Base-by-base conservation (phyloP, 2,113 vertebrate genomes). In the Corvus cornix region DNA sequence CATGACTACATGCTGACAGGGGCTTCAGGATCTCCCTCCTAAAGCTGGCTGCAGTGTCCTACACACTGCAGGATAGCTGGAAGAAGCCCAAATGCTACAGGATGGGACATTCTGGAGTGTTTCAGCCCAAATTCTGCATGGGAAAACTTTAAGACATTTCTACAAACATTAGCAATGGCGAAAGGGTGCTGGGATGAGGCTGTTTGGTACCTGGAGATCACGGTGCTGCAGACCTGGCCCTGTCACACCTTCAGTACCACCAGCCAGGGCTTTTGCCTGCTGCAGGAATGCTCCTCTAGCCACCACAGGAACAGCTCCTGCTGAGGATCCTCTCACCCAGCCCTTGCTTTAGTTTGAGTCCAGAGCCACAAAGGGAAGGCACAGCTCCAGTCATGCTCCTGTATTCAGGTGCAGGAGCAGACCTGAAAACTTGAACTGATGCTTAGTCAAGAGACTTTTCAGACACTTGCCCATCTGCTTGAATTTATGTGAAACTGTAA, bases 1-100 rank as follows among this genome's bases (percentile, higher is more conserved):
- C 8, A 2, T 0, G 1, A 2, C 49, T 64, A 5, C 7, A 1
- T 0, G 6, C 33, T 13, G 73, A 53, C 16, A 44, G 43, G 33
- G 30, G n/a, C 48, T 35, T 13, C 48, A 78, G 39, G 41, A 55
- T 11, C 59, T 5, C 49, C 49, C 28, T 56, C 48, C 74, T 49
- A n/a, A 69, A 76, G 53, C 53, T 68, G 35, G 13, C 70, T 66
- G 48, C 22, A 27, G 67, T 22, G 9, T 33, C 52, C 74, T 39
- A 11, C 37, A 22, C 16, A 16, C 35, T n/a, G 18, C 33, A 77
- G 51, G 20, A 48, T 3, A 62, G 41, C 41, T 62, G 51, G 51
- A 63, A 78, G 27, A 59, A 85, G 26, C 20, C 33, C n/a, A 58
- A 4, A 48, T 1, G 3, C 8, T 20, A 9, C 41, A 87, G 62